Evolutionary conservation across 2,888 invertebrate species (phyloP).

Genomic region (Aleiodes leptofemur): DNA sequence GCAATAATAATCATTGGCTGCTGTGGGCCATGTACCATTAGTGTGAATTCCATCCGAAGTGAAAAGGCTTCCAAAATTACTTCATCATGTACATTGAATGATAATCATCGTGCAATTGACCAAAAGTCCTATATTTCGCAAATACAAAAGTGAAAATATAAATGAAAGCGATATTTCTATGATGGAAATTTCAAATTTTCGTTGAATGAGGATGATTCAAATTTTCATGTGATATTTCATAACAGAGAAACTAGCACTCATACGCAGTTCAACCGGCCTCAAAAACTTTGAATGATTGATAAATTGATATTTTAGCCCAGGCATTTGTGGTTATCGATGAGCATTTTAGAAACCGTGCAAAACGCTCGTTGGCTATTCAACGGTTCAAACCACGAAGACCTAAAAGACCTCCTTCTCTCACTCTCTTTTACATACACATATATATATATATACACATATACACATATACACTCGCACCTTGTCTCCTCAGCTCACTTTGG

Average conservation of each 20-base stretch:
- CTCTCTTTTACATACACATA: not conserved
- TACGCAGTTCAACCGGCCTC: not conserved
- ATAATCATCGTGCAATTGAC: not conserved
- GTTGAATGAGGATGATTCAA: too few relatives aligned
- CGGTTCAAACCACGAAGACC: not conserved
- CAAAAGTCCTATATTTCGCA: not conserved
- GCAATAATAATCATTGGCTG: too few relatives aligned
- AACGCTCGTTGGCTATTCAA: not conserved
- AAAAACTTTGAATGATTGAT: constrained; percentile 5
- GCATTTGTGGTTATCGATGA: constrained; percentile 5
- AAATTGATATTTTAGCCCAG: constrained; percentile 6
- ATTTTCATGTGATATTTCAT: too few relatives aligned
- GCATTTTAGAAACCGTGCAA: not conserved
- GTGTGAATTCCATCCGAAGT: too few relatives aligned
- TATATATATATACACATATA: too few relatives aligned
- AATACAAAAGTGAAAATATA: too few relatives aligned
- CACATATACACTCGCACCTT: not conserved
- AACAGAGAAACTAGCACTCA: too few relatives aligned
- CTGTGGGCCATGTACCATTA: too few relatives aligned
- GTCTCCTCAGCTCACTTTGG: not conserved
- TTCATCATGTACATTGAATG: not conserved
- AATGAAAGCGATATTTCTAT: too few relatives aligned
- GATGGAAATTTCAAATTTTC: too few relatives aligned
- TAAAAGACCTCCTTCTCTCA: not conserved
- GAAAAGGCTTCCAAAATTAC: too few relatives aligned